Evolutionary conservation across 2,797 vertebrate genomes (phyloP).

Genomic region (Amniataba percoides): DNA sequence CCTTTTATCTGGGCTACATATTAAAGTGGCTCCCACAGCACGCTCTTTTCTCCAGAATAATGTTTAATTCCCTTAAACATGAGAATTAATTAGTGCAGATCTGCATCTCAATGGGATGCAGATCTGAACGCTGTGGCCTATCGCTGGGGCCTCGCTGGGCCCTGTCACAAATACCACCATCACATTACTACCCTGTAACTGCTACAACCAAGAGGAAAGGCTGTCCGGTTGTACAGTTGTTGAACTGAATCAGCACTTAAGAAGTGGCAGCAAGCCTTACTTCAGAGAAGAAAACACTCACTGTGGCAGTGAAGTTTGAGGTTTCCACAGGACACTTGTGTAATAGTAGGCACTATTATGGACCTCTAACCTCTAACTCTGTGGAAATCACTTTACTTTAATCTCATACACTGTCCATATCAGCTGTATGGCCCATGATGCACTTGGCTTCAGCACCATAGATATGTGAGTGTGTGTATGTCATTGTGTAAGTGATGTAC

Average conservation of each 20-base stretch:
- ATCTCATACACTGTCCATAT: constrained; percentile 7
- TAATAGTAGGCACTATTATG: constrained; percentile 21
- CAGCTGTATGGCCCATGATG: constrained; percentile 1
- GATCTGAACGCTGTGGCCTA: constrained; percentile 49
- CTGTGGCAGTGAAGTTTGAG: background rate
- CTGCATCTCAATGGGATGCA: constrained; percentile 86
- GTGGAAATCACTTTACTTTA: constrained; percentile 21
- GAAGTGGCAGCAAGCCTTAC: background rate
- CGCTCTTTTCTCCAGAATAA: constrained; percentile 79
- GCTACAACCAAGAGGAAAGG: background rate
- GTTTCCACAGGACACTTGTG: constrained; percentile 5
- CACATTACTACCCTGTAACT: constrained; percentile 24
- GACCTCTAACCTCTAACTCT: constrained; percentile 33
- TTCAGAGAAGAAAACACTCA: constrained; percentile 1
- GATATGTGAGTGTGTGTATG: background rate
- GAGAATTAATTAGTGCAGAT: constrained; percentile 87
- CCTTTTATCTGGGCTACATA: constrained; percentile 84
- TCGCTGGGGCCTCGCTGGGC: background rate
- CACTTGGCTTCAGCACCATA: background rate
- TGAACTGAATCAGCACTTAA: constrained; percentile 57
- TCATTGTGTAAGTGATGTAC: background rate
- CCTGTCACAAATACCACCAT: constrained; percentile 28
- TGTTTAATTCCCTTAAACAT: constrained; percentile 86
- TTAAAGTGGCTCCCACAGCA: constrained; percentile 73
- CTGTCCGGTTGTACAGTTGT: background rate